A percentile compares a stretch with the other conserved stretches of the same genome.
These are phyloP conservation scores for Enteromius argenteus DNA, from an alignment of 2,797 vertebrate species.

Conservation along the genomic window DNA sequence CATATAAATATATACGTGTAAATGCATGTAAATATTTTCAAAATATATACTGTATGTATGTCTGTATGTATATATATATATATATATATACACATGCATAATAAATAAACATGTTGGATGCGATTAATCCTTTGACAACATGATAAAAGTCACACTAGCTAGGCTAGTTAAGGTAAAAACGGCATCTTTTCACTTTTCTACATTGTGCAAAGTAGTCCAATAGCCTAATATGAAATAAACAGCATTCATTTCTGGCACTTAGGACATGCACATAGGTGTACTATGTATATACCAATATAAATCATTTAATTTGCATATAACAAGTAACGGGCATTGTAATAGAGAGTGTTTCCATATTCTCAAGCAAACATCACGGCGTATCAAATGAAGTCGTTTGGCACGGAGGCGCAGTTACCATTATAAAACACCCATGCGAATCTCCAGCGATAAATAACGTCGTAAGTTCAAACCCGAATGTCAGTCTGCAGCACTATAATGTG, in stretches of 20 bases:
- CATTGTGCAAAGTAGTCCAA: background rate
- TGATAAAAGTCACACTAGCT: background rate
- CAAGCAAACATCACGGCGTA: constrained; percentile 1
- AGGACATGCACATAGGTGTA: background rate
- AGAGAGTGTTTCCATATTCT: background rate
- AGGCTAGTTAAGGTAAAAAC: background rate
- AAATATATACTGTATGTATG: too few species aligned
- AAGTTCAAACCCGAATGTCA: constrained; percentile 1
- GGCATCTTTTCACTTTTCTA: background rate
- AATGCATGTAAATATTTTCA: too few species aligned
- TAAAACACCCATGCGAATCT: constrained; percentile 12
- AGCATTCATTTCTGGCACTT: background rate
- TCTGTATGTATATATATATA: too few species aligned
- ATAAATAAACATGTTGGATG: too few species aligned
- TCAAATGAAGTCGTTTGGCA: background rate
- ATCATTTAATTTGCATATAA: background rate
- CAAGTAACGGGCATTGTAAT: background rate
- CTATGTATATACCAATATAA: background rate
- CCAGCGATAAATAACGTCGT: background rate
- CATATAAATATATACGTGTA: too few species aligned
- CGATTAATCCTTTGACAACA: too few species aligned
- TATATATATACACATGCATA: too few species aligned
- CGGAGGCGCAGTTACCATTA: background rate
- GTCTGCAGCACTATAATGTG: background rate
- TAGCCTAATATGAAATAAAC: background rate